phyloP scores from a whole-genome alignment of 2,888 invertebrate species.

The Ectemnius continuus region DNA sequence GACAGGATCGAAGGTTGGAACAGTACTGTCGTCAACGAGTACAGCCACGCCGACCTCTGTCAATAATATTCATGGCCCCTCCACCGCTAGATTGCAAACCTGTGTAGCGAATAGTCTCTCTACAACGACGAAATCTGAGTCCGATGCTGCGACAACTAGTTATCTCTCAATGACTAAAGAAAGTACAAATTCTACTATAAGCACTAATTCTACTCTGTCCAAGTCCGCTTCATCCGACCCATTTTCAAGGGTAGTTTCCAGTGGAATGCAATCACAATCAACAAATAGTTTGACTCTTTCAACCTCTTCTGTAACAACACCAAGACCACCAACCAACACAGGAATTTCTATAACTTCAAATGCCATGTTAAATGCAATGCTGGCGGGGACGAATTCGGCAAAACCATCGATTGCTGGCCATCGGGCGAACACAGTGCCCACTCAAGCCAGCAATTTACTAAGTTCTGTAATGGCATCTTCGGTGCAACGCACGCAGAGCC shows the following conservation, averaged over 20 bases:
- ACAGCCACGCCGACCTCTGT: conserved; percentile 65
- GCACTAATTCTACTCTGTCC: conserved; percentile 63
- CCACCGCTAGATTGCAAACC: conserved; percentile 57
- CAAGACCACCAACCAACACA: conserved; percentile 55
- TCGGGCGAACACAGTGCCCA: conserved; percentile 68
- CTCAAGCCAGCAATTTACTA: conserved; percentile 71
- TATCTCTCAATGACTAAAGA: conserved; percentile 59
- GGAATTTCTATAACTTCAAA: conserved; percentile 74
- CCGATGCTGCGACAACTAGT: conserved; percentile 50
- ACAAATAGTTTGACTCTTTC: conserved; percentile 53
- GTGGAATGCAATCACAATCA: conserved; percentile 75
- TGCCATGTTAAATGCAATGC: conserved; percentile 76
- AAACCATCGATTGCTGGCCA: conserved; percentile 71
- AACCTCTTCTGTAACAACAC: conserved; percentile 55
- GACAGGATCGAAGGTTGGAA: conserved; percentile 74
- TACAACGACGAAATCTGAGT: conserved; percentile 49
- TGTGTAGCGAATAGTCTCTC: conserved; percentile 35
- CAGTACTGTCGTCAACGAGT: conserved; percentile 68
- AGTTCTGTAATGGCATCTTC: conserved; percentile 71
- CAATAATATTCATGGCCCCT: conserved; percentile 54
- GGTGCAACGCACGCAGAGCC: conserved; percentile 68
- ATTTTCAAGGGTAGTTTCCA: conserved; percentile 66
- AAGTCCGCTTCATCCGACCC: conserved; percentile 76
- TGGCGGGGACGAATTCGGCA: conserved; percentile 71
- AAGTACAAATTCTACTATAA: conserved; percentile 69